phyloP scores from a whole-genome alignment of 2,113 vertebrate species.

The Hydropotes inermis region DNA sequence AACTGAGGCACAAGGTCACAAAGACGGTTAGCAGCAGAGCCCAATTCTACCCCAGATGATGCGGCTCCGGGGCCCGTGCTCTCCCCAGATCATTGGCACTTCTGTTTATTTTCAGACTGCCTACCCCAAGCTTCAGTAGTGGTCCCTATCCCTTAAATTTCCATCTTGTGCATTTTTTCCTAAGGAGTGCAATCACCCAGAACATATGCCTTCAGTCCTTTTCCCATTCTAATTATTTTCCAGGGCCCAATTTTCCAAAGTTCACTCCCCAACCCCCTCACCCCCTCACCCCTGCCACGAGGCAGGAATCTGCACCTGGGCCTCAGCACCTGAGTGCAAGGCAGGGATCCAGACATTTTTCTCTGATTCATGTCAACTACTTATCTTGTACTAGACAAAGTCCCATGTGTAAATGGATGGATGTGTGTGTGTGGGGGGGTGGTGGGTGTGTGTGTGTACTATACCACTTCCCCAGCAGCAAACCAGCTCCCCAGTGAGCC shows the following conservation, averaged over 20 bases:
- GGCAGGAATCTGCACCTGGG: neutral
- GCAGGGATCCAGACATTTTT: neutral
- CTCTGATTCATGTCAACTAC: neutral
- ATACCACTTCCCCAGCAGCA: neutral
- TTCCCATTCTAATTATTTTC: neutral
- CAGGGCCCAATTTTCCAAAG: neutral
- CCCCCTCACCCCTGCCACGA: rapidly evolving
- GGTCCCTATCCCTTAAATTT: neutral
- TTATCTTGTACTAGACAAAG: neutral
- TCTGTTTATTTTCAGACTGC: neutral
- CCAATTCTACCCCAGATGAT: no score
- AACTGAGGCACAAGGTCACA: neutral
- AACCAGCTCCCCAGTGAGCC: no score
- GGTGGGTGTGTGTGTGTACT: no score
- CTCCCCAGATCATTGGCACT: rapidly evolving
- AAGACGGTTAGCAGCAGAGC: rapidly evolving
- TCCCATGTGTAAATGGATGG: neutral
- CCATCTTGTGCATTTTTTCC: neutral
- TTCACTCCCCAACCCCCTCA: rapidly evolving
- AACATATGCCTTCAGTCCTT: neutral
- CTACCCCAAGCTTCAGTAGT: neutral
- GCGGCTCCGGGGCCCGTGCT: neutral
- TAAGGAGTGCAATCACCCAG: neutral
- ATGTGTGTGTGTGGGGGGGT: no score
- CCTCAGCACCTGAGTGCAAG: neutral